These are phyloP conservation scores for Zophobas morio DNA, from an alignment of 1,140 invertebrate genomes.

Conservation along the genomic window DNA sequence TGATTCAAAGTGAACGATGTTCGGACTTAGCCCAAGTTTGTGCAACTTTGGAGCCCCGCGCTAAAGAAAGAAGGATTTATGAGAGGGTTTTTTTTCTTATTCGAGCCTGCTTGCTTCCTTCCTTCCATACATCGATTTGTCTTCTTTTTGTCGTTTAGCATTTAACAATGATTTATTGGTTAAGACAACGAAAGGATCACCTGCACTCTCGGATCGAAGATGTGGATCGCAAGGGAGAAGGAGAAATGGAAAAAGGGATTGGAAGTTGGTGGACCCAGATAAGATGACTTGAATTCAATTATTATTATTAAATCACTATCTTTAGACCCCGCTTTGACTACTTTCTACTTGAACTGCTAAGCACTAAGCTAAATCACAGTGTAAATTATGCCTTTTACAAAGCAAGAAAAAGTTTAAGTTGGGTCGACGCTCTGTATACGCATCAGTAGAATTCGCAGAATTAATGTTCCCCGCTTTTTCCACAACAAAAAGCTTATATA, in stretches of 20 bases:
- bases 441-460: too few relatives aligned
- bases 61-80: conserved; percentile 66
- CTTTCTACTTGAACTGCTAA: too few relatives aligned
- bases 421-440: too few relatives aligned
- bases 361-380: too few relatives aligned
- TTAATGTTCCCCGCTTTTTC: too few relatives aligned
- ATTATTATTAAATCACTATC: neutral
- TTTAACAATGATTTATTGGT: conserved; percentile 63
- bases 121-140: conserved; percentile 62
- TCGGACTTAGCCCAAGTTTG: conserved; percentile 67
- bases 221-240: neutral
- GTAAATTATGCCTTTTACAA: too few relatives aligned
- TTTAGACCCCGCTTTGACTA: neutral
- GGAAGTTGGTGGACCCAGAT: too few relatives aligned
- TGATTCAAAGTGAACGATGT: conserved; percentile 67
- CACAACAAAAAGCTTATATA: too few relatives aligned
- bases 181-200: conserved; percentile 36
- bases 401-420: too few relatives aligned
- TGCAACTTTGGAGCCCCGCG: conserved; percentile 62
- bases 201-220: conserved; percentile 42
- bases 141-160: conserved; percentile 64
- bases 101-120: conserved; percentile 59
- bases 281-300: too few relatives aligned
- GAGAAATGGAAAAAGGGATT: neutral
- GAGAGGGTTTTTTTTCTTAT: conserved; percentile 59